Conservation (phyloP, 2,113 vertebrate species). For the Octodon degus region DNA sequence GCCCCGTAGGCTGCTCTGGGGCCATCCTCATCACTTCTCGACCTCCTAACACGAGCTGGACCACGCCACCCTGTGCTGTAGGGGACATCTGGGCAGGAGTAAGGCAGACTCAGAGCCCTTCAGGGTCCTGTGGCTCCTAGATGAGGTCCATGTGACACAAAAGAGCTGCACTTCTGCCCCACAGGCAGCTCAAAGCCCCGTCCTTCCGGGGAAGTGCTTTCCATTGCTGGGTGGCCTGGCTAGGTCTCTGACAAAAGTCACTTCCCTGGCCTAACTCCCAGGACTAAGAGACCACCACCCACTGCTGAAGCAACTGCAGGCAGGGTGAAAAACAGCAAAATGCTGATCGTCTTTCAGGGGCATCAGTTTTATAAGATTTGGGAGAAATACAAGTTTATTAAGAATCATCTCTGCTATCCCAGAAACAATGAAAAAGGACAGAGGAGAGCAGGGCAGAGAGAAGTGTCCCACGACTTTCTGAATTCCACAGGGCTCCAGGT, state of each 20-base stretch:
- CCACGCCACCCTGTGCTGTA: neutral
- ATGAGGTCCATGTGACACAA: neutral
- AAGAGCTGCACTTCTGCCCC: neutral
- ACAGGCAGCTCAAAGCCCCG: neutral
- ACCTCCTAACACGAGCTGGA: neutral
- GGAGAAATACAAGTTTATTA: neutral
- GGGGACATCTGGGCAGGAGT: neutral
- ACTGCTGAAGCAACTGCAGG: neutral
- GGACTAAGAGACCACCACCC: neutral
- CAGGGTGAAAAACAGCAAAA: neutral
- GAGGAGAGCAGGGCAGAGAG: neutral
- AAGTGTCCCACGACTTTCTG: neutral
- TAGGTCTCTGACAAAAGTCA: neutral
- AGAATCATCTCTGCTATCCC: neutral
- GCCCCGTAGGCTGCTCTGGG: neutral
- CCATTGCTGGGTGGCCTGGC: neutral
- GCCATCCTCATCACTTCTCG: neutral
- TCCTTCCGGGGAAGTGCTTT: neutral
- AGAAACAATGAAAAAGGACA: neutral
- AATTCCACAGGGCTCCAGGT: neutral
- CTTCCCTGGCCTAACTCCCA: neutral
- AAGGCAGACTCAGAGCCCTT: neutral
- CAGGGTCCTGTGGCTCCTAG: neutral
- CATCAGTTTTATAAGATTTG: neutral
- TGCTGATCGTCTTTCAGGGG: neutral